Evolutionary conservation across 2,888 invertebrate species (phyloP).

Genomic region (Melanargia galathea): DNA sequence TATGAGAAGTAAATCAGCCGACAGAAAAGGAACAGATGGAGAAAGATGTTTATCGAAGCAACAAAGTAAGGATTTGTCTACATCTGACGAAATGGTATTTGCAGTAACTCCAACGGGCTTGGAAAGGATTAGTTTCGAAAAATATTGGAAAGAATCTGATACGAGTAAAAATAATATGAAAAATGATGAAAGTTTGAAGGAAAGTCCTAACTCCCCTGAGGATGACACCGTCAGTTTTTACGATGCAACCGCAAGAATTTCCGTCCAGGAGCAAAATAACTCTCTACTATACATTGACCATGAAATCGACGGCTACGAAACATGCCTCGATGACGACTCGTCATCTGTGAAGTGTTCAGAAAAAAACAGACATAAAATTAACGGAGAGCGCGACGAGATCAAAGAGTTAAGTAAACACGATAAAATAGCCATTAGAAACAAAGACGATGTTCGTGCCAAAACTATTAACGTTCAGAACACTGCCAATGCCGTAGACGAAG

Average conservation of each 20-base stretch:
- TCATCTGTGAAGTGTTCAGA: conserved; percentile 62
- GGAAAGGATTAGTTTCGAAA: conserved; percentile 78
- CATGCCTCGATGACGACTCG: conserved; percentile 84
- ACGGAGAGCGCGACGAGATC: conserved; percentile 65
- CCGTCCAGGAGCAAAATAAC: conserved; percentile 70
- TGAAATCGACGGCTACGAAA: conserved; percentile 83
- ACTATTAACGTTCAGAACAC: conserved; percentile 53
- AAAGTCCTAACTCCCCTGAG: conserved; percentile 65
- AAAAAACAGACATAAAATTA: conserved; percentile 71
- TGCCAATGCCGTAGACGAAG: conserved; percentile 57
- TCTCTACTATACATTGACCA: conserved; percentile 75
- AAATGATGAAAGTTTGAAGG: conserved; percentile 74
- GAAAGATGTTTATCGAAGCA: conserved; percentile 68
- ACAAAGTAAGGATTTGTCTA: conserved; percentile 77
- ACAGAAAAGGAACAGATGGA: conserved; percentile 51
- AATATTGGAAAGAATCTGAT: conserved; percentile 73
- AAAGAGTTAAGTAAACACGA: conserved; percentile 72
- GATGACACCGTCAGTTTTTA: conserved; percentile 60
- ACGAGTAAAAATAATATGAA: conserved; percentile 61
- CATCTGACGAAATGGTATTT: conserved; percentile 80
- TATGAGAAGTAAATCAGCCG: conserved; percentile 62
- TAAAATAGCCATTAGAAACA: conserved; percentile 63
- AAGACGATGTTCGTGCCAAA: conserved; percentile 69
- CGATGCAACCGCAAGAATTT: conserved; percentile 62
- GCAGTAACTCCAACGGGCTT: conserved; percentile 78